Conservation (phyloP, 2,113 vertebrate species). For the Balaenoptera acutorostrata region DNA sequence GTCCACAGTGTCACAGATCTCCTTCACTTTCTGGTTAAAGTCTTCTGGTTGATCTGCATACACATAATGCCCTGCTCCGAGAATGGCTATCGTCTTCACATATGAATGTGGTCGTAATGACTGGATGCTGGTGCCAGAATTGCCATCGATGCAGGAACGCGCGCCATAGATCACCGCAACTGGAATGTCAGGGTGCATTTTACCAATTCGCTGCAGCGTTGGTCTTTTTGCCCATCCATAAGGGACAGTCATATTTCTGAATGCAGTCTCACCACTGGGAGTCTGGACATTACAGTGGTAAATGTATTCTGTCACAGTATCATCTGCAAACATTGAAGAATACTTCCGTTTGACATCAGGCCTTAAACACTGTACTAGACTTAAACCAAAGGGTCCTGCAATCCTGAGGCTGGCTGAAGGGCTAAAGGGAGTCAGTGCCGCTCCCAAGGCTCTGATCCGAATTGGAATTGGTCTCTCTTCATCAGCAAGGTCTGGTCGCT, state of each 20-base stretch:
- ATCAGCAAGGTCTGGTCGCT: constrained; percentile 85
- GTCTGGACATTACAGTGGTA: constrained; percentile 97
- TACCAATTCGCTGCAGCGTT: constrained; percentile 91
- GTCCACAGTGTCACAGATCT: constrained; percentile 87
- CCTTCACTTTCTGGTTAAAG: constrained; percentile 91
- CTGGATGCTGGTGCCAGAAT: constrained; percentile 89
- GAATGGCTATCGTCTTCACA: constrained; percentile 91
- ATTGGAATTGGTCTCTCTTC: constrained; percentile 90
- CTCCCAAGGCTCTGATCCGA: constrained; percentile 95
- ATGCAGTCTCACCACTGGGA: constrained; percentile 96
- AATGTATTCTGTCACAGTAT: constrained; percentile 96
- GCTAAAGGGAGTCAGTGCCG: constrained; percentile 93
- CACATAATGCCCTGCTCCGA: constrained; percentile 95
- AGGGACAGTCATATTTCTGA: constrained; percentile 93
- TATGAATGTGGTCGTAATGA: constrained; percentile 88
- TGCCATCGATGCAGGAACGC: constrained; percentile 93
- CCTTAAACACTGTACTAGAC: constrained; percentile 92
- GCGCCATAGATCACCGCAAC: constrained; percentile 94
- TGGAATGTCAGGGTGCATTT: constrained; percentile 87
- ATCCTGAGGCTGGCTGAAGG: constrained; percentile 93
- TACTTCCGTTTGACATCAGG: constrained; percentile 97
- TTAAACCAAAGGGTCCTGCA: constrained; percentile 92
- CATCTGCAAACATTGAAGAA: constrained; percentile 91
- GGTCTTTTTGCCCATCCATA: constrained; percentile 94
- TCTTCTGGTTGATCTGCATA: constrained; percentile 96